These are phyloP conservation scores for Luscinia megarhynchos DNA, from an alignment of 2,797 vertebrate genomes.

Conservation along the genomic window DNA sequence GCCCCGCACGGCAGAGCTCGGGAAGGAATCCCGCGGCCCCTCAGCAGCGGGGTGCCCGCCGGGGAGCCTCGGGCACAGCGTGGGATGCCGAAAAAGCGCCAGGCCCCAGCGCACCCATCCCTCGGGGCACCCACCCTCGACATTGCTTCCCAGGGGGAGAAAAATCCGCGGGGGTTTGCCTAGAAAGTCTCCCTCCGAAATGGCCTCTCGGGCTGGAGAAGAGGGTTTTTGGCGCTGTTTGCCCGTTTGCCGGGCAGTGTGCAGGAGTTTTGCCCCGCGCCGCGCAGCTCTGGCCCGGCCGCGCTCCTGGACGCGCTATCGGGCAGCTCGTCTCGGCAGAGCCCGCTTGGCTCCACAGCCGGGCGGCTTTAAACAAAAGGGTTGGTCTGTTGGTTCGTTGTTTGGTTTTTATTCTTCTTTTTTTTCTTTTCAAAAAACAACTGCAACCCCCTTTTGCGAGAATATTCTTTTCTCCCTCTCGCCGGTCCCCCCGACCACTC, in stretches of 20 bases:
- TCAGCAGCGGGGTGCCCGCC: not conserved
- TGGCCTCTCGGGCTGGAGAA: not conserved
- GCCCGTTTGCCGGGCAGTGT: fast-evolving
- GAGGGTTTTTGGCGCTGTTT: not conserved
- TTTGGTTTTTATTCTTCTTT: not conserved
- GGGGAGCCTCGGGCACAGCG: not conserved
- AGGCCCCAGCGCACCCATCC: not conserved
- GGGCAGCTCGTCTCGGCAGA: slow-evolving; percentile 24
- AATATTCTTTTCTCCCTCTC: not conserved
- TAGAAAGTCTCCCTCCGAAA: not conserved
- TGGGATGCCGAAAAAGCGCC: not conserved
- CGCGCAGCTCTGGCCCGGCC: not conserved
- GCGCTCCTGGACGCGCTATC: not conserved
- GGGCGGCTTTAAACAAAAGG: slow-evolving; percentile 63
- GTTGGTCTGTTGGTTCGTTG: not conserved
- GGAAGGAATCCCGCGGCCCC: not conserved
- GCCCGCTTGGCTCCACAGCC: slow-evolving; percentile 45
- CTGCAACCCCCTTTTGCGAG: not conserved
- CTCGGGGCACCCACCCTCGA: not conserved
- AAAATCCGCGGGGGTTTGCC: not conserved
- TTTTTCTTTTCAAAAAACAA: slow-evolving; percentile 10
- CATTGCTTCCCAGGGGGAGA: not conserved
- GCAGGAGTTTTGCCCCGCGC: not conserved
- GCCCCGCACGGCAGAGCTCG: not conserved
- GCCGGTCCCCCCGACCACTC: not conserved